These are phyloP conservation scores for Alosa sapidissima DNA, from an alignment of 2,797 vertebrate genomes.

Conservation along the genomic window DNA sequence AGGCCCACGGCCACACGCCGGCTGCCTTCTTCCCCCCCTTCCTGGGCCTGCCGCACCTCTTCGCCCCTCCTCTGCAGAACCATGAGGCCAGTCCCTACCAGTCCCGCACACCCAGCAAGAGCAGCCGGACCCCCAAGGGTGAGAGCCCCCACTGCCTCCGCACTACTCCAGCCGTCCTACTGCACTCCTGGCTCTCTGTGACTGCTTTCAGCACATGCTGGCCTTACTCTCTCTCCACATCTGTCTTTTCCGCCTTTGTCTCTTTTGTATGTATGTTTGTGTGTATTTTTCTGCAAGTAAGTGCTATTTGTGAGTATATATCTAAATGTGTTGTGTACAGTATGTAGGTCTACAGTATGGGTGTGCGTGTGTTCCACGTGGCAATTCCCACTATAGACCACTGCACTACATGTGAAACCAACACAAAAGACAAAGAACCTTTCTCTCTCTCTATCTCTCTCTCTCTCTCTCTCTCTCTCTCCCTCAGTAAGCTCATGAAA, in stretches of 20 bases:
- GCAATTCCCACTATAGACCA: no score
- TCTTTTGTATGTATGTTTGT: not conserved
- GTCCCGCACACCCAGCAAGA: slow-evolving; percentile 82
- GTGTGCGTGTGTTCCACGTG: no score
- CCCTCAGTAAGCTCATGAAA: not conserved
- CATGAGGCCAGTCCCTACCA: slow-evolving; percentile 86
- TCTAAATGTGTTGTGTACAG: no score
- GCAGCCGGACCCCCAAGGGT: slow-evolving; percentile 87
- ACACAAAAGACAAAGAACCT: not conserved
- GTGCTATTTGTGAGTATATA: no score
- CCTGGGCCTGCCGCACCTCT: slow-evolving; percentile 89
- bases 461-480: not conserved
- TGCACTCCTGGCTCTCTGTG: not conserved
- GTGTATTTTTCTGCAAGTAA: no score
- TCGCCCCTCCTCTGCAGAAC: slow-evolving; percentile 87
- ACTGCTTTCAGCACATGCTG: not conserved
- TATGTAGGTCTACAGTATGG: no score
- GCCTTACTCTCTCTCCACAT: not conserved
- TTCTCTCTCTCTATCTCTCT: not conserved
- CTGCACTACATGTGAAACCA: no score
- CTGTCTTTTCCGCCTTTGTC: not conserved
- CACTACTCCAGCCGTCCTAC: not conserved
- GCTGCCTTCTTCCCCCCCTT: slow-evolving; percentile 91
- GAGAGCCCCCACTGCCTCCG: slow-evolving; percentile 3
- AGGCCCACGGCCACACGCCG: slow-evolving; percentile 83